phyloP scores from a whole-genome alignment of 2,113 vertebrate species.

The Hippolais icterina region DNA sequence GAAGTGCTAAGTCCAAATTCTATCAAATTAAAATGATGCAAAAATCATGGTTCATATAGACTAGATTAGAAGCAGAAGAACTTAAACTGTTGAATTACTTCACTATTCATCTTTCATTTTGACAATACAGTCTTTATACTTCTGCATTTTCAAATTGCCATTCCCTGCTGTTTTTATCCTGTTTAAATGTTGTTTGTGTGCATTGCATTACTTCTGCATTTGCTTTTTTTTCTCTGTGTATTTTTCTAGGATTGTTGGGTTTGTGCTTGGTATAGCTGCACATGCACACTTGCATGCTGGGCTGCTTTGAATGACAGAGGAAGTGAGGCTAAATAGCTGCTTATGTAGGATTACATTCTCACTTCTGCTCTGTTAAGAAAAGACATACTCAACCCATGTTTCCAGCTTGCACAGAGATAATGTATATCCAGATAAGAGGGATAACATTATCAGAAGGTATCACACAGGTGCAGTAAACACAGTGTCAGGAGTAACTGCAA shows the following conservation, averaged over 20 bases:
- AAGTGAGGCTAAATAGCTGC: not conserved
- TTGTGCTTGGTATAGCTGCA: not conserved
- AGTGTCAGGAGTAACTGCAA: not conserved
- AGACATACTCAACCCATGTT: not conserved
- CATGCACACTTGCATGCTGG: conserved; percentile 41
- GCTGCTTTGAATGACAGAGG: conserved; percentile 1
- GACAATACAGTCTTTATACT: not conserved
- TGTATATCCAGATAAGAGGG: conserved; percentile 21
- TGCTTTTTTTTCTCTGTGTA: not conserved
- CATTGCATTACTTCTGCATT: not conserved
- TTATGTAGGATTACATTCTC: not conserved
- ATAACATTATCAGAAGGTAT: conserved; percentile 61
- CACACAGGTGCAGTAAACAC: conserved; percentile 65
- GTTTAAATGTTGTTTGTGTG: not conserved
- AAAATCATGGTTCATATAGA: not conserved
- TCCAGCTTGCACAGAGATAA: conserved; percentile 17
- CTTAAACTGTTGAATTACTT: not conserved
- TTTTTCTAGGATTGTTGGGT: not conserved
- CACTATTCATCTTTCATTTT: not conserved
- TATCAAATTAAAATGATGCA: not conserved
- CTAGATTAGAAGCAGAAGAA: not conserved
- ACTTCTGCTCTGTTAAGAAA: not conserved
- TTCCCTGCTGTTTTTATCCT: not conserved
- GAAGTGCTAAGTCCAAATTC: not conserved
- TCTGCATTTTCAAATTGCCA: not conserved